phyloP scores from a whole-genome alignment of 2,113 vertebrate genomes.

The Anhinga rufa region DNA sequence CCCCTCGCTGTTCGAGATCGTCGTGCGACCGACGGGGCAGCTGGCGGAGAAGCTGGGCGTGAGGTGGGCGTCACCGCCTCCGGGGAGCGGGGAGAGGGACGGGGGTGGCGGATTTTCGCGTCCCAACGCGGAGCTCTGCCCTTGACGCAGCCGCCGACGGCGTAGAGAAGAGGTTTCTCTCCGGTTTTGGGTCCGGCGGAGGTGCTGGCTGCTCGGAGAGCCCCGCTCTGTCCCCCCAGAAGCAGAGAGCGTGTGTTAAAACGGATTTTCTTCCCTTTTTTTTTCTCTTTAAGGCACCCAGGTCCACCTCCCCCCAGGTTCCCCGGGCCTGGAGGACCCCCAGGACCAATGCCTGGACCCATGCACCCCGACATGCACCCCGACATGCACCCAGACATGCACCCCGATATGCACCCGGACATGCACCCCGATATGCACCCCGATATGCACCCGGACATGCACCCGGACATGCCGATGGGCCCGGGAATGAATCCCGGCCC shows the following conservation, averaged over 20 bases:
- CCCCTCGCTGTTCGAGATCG: constrained; percentile 92
- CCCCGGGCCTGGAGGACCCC: constrained; percentile 77
- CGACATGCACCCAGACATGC: constrained; percentile 63
- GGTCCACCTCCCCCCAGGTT: constrained; percentile 74
- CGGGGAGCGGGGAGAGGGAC: no score
- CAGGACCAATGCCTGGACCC: constrained; percentile 69
- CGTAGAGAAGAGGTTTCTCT: not conserved
- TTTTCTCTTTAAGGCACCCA: constrained; percentile 36
- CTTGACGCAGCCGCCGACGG: no score
- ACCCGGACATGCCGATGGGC: constrained; percentile 76
- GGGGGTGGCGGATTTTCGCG: no score
- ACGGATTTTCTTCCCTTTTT: not conserved
- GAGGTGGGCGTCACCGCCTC: constrained; percentile 66
- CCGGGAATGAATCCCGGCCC: constrained; percentile 68
- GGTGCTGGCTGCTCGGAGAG: no score
- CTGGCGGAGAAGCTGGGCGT: constrained; percentile 91
- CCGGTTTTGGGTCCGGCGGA: not conserved
- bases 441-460: constrained; percentile 69
- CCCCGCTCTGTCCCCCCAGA: not conserved
- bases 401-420: constrained; percentile 38
- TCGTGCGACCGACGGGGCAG: constrained; percentile 91
- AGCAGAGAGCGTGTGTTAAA: rapidly evolving
- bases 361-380: constrained; percentile 73
- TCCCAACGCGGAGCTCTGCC: not conserved
- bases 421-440: constrained; percentile 76